These are phyloP conservation scores for Catostomus latipinnis DNA, from an alignment of 2,797 vertebrate genomes.

Conservation along the genomic window DNA sequence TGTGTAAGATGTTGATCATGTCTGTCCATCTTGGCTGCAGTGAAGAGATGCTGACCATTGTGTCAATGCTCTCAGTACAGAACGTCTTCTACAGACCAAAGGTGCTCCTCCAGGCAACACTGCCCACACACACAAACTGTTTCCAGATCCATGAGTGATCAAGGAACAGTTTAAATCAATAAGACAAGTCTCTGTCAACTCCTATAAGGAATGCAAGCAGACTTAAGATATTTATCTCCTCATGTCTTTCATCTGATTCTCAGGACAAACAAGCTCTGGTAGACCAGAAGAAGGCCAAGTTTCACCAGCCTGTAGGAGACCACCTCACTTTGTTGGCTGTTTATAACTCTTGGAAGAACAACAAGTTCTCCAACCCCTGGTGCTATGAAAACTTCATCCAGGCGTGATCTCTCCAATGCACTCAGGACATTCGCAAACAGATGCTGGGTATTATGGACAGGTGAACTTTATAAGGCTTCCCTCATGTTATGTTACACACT, in stretches of 20 bases:
- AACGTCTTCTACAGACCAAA: constrained; percentile 98
- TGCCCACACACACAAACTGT: not conserved
- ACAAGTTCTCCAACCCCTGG: constrained; percentile 99
- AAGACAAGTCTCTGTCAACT: no score
- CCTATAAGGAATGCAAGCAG: not conserved
- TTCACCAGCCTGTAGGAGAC: constrained; percentile 97
- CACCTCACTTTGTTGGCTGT: constrained; percentile 96
- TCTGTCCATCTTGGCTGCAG: constrained; percentile 98
- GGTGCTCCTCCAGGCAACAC: constrained; percentile 68
- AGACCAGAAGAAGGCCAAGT: constrained; percentile 99
- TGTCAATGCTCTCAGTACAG: constrained; percentile 98
- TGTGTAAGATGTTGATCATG: constrained; percentile 99
- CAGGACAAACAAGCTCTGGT: constrained; percentile 98
- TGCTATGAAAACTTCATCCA: constrained; percentile 99
- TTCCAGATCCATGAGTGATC: not conserved
- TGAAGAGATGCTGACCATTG: constrained; percentile 97
- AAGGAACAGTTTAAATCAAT: no score
- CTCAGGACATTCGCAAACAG: constrained; percentile 98
- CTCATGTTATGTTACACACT: no score
- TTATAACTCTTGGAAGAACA: constrained; percentile 99
- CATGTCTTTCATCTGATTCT: constrained; percentile 14
- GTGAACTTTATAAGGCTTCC: constrained; percentile 63
- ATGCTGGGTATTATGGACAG: constrained; percentile 99
- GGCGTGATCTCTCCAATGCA: constrained; percentile 91
- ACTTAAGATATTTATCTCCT: constrained; percentile 1